Evolutionary conservation across 2,888 invertebrate genomes (phyloP).

Genomic region (Pyrgus malvae): DNA sequence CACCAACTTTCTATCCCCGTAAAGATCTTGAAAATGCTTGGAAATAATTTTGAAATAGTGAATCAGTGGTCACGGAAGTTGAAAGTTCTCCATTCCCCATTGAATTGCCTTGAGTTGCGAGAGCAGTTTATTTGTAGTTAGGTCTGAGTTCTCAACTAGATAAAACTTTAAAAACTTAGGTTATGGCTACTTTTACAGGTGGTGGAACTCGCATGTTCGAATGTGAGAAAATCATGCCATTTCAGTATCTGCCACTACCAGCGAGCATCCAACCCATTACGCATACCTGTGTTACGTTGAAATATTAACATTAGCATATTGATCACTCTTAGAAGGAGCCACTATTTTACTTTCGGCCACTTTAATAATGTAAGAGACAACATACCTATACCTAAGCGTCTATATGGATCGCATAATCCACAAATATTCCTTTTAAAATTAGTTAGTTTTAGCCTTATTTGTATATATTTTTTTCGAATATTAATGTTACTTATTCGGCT

Average conservation of each 20-base stretch:
- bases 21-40: conserved; percentile 18
- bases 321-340: too few relatives aligned
- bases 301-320: too few relatives aligned
- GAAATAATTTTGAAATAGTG: conserved; percentile 23
- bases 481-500: background rate
- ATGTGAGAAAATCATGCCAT: too few relatives aligned
- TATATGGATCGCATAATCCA: too few relatives aligned
- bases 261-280: too few relatives aligned
- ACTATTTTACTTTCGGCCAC: too few relatives aligned
- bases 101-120: conserved; percentile 3
- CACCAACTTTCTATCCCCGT: conserved; percentile 12
- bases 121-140: conserved; percentile 8
- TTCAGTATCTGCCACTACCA: too few relatives aligned
- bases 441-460: background rate
- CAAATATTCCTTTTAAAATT: too few relatives aligned
- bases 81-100: conserved; percentile 15
- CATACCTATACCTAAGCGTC: too few relatives aligned
- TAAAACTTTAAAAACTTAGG: background rate
- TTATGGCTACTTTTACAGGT: background rate
- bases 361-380: too few relatives aligned
- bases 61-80: conserved; percentile 12
- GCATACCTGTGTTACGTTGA: too few relatives aligned
- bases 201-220: background rate
- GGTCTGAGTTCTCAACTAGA: conserved; percentile 4
- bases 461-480: background rate